Conservation (phyloP, 2,888 invertebrate species). For the Drosophila fungiperda region DNA sequence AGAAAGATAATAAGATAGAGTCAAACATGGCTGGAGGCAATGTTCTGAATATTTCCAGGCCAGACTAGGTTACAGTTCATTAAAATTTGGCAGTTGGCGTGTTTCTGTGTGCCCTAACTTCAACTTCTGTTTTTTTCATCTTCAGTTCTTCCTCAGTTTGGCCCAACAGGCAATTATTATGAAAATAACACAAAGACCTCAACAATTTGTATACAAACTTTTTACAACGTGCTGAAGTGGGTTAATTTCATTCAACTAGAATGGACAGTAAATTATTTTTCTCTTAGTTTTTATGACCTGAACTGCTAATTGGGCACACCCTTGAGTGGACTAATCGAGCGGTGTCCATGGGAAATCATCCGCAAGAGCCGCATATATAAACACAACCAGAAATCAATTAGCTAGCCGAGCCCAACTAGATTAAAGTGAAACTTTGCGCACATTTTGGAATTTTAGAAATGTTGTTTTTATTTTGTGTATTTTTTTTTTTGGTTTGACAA, state of each 20-base stretch:
- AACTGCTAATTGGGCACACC: conserved; percentile 71
- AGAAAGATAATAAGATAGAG: background rate
- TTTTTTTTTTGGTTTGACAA: background rate
- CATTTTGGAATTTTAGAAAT: conserved; percentile 26
- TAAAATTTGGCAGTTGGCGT: conserved; percentile 61
- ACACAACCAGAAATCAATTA: conserved; percentile 30
- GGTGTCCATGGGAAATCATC: conserved; percentile 60
- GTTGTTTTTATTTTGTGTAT: background rate
- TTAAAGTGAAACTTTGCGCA: conserved; percentile 40
- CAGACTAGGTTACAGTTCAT: conserved; percentile 46
- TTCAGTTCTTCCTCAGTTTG: conserved; percentile 40
- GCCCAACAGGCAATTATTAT: conserved; percentile 59
- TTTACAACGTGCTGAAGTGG: conserved; percentile 64
- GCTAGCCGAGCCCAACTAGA: conserved; percentile 2
- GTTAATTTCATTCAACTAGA: conserved; percentile 79
- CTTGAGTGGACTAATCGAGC: conserved; percentile 44
- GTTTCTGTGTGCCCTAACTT: conserved; percentile 3
- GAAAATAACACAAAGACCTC: conserved; percentile 57
- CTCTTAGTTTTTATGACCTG: conserved; percentile 46
- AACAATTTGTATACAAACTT: conserved; percentile 37
- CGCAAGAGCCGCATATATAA: conserved; percentile 52
- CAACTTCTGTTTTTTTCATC: conserved; percentile 45
- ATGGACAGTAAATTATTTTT: conserved; percentile 43
- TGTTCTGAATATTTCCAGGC: conserved; percentile 36
- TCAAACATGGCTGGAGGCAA: conserved; percentile 20